Percentiles rank a stretch among this genome's conserved stretches.
These are phyloP conservation scores for Metopolophium dirhodum DNA, from an alignment of 1,140 invertebrate species.

Conservation along the genomic window DNA sequence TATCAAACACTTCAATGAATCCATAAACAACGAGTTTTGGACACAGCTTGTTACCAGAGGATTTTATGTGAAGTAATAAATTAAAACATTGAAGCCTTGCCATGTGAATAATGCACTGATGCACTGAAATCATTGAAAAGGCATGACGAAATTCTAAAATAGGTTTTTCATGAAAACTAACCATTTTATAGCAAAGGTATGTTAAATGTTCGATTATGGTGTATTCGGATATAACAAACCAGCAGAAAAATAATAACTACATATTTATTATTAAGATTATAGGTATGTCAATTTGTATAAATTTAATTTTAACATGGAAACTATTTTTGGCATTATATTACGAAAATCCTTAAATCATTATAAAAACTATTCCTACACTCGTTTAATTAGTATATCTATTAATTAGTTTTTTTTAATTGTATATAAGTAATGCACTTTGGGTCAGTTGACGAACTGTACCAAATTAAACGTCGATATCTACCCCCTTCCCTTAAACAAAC, in stretches of 20 bases:
- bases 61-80: neutral
- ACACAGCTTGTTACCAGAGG: neutral
- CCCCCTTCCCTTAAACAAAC: too few relatives aligned
- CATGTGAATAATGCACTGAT: neutral
- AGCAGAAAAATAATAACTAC: neutral
- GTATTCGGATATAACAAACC: neutral
- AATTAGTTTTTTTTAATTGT: neutral
- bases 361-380: neutral
- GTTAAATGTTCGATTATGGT: neutral
- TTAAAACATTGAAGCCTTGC: neutral
- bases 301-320: neutral
- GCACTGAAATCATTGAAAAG: neutral
- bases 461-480: neutral
- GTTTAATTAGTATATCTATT: neutral
- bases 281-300: too few relatives aligned
- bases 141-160: neutral
- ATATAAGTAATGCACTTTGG: neutral
- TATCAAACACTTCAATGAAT: constrained; percentile 13
- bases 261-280: neutral
- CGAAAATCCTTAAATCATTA: neutral
- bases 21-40: neutral
- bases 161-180: neutral
- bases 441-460: neutral
- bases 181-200: neutral
- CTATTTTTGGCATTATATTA: neutral